Evolutionary conservation across 2,797 vertebrate genomes (phyloP).

Genomic region (Vespertilio murinus): DNA sequence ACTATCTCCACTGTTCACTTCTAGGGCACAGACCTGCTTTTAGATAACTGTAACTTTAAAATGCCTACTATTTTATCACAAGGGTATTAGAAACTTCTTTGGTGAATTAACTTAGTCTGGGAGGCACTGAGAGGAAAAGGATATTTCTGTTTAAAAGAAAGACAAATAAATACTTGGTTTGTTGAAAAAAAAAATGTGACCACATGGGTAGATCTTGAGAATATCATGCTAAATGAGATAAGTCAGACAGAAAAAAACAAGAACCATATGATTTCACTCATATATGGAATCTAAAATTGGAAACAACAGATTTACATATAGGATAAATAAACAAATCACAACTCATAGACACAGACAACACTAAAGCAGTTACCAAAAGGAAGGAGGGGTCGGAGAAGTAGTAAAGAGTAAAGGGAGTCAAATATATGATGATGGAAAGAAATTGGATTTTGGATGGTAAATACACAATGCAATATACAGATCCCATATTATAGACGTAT

Average conservation of each 20-base stretch:
- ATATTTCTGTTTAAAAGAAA: conserved; percentile 60
- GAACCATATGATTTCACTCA: background rate
- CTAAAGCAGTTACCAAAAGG: background rate
- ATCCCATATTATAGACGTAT: background rate
- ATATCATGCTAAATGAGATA: background rate
- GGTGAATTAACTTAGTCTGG: conserved; percentile 58
- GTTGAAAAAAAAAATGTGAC: background rate
- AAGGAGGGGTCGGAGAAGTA: background rate
- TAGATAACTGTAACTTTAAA: conserved; percentile 34
- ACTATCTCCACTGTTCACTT: conserved; percentile 41
- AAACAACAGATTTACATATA: background rate
- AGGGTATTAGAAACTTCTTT: conserved; percentile 49
- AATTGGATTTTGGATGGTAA: background rate
- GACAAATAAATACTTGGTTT: conserved; percentile 43
- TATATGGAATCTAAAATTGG: background rate
- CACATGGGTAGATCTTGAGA: background rate
- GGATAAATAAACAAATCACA: background rate
- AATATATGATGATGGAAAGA: background rate
- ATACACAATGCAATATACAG: background rate
- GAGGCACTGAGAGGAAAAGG: background rate
- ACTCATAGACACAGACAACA: background rate
- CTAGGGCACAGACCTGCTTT: conserved; percentile 5
- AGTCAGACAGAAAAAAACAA: background rate
- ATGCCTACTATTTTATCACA: background rate
- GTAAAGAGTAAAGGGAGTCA: background rate